Percentiles rank a stretch among this genome's conserved stretches.
phyloP scores from a whole-genome alignment of 2,888 invertebrate genomes.

The Andrena dorsata region DNA sequence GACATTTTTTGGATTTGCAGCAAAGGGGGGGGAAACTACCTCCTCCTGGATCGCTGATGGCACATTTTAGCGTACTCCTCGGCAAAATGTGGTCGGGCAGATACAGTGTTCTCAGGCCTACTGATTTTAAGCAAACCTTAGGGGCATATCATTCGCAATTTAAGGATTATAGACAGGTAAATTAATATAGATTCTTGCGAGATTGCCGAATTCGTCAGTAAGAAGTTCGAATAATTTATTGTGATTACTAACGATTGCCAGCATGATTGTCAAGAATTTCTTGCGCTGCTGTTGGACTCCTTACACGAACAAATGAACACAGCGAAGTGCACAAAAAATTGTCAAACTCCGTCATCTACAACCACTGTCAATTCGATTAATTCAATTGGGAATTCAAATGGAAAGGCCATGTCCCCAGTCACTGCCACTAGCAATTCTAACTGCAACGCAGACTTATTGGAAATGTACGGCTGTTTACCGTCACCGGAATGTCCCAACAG shows the following conservation, averaged over 20 bases:
- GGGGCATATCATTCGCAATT: slow-evolving; percentile 88
- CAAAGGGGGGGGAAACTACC: slow-evolving; percentile 79
- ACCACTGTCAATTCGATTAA: slow-evolving; percentile 80
- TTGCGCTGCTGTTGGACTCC: slow-evolving; percentile 87
- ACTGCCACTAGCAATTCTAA: slow-evolving; percentile 76
- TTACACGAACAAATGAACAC: slow-evolving; percentile 88
- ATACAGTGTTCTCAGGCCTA: slow-evolving; percentile 86
- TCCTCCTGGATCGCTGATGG: slow-evolving; percentile 84
- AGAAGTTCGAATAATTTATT: slow-evolving; percentile 18
- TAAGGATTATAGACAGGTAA: slow-evolving; percentile 88
- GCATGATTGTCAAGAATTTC: slow-evolving; percentile 90
- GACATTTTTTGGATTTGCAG: slow-evolving; percentile 85
- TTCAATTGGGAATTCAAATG: slow-evolving; percentile 75
- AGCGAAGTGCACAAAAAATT: slow-evolving; percentile 80
- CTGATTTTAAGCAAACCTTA: slow-evolving; percentile 87
- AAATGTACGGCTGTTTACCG: slow-evolving; percentile 77
- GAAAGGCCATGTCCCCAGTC: slow-evolving; percentile 72
- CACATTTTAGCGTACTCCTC: slow-evolving; percentile 86
- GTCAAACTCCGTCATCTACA: slow-evolving; percentile 76
- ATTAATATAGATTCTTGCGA: neutral
- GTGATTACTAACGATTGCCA: slow-evolving; percentile 73
- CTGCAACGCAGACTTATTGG: slow-evolving; percentile 75
- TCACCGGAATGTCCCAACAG: slow-evolving; percentile 81
- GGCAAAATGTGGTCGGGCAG: slow-evolving; percentile 87
- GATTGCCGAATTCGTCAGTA: slow-evolving; percentile 2